Conservation (phyloP, 2,888 invertebrate species). For the Sphecodes monilicornis region DNA sequence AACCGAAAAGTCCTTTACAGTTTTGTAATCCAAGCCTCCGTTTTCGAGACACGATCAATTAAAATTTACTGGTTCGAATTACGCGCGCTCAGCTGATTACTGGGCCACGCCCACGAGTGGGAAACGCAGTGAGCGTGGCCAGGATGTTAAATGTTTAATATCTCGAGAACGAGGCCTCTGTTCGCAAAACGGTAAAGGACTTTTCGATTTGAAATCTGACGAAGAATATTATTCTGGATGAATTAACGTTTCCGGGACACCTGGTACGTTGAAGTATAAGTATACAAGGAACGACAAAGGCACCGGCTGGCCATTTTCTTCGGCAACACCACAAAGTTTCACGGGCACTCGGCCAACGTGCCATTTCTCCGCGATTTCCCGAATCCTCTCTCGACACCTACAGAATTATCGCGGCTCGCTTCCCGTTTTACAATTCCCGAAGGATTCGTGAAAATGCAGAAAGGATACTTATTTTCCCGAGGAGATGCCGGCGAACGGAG, state of each 20-base stretch:
- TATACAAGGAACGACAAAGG: constrained; percentile 6
- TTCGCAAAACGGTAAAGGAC: not conserved
- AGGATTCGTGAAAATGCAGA: constrained; percentile 59
- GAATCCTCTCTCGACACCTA: constrained; percentile 68
- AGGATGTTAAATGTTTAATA: not conserved
- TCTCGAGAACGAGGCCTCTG: not conserved
- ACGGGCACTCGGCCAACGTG: constrained; percentile 73
- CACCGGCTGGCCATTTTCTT: constrained; percentile 60
- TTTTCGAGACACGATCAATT: too few relatives aligned
- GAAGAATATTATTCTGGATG: not conserved
- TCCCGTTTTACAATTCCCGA: constrained; percentile 69
- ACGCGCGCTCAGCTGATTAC: too few relatives aligned
- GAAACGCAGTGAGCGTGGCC: not conserved
- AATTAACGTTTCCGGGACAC: not conserved
- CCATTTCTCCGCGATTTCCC: constrained; percentile 56
- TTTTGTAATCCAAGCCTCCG: too few relatives aligned
- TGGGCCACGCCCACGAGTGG: not conserved
- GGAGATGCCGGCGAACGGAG: constrained; percentile 44
- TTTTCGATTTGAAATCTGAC: not conserved
- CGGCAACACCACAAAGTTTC: constrained; percentile 52
- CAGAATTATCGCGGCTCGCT: constrained; percentile 68
- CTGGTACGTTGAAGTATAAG: not conserved
- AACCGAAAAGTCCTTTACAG: too few relatives aligned
- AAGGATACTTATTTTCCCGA: constrained; percentile 64
- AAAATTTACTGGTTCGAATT: too few relatives aligned